These are phyloP conservation scores for Atrichornis clamosus DNA, from an alignment of 2,113 vertebrate species.

Conservation along the genomic window DNA sequence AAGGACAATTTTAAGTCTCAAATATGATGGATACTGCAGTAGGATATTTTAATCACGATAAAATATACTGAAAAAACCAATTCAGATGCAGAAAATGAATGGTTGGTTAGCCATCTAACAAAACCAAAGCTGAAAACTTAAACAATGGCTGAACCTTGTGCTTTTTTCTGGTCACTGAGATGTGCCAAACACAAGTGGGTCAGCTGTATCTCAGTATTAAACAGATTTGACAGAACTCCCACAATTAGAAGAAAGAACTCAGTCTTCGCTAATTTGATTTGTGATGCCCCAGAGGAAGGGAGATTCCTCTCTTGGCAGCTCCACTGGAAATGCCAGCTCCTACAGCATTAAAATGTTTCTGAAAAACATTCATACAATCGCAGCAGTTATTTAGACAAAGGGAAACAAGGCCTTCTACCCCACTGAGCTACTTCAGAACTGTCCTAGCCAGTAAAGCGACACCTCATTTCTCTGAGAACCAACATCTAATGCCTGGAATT, in stretches of 20 bases:
- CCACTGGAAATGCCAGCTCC: background rate
- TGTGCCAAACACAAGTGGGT: background rate
- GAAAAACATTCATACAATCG: background rate
- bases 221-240: slow-evolving; percentile 16
- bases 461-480: background rate
- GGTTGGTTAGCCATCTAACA: background rate
- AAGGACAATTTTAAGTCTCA: background rate
- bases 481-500: background rate
- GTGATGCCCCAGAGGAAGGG: slow-evolving; percentile 10
- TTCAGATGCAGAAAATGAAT: background rate
- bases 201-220: slow-evolving; percentile 13
- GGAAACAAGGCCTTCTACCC: background rate
- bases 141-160: background rate
- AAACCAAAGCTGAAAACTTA: background rate
- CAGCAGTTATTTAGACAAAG: background rate
- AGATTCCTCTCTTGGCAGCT: background rate
- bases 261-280: slow-evolving; percentile 38
- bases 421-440: background rate
- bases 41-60: background rate
- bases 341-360: background rate
- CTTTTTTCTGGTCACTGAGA: background rate
- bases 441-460: background rate
- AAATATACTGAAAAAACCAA: background rate
- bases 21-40: background rate
- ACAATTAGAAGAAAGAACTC: slow-evolving; percentile 12